Evolutionary conservation across 2,797 vertebrate species (phyloP).

Genomic region (Anabacerthia variegaticeps): DNA sequence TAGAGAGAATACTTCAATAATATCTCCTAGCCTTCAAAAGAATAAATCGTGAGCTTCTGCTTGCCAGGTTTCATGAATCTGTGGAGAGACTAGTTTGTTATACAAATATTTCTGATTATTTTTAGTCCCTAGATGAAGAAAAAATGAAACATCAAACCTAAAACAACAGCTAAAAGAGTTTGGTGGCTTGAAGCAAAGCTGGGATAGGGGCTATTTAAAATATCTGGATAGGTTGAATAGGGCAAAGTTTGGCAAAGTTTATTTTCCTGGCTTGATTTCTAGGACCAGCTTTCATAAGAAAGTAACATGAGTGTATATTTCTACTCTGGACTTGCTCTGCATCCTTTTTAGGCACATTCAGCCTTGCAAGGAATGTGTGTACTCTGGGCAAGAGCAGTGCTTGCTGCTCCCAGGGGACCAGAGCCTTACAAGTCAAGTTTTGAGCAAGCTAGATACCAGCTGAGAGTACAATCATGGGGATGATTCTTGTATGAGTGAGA

Average conservation of each 20-base stretch:
- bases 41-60: not conserved
- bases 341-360: constrained; percentile 63
- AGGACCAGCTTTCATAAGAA: not conserved
- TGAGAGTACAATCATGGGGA: not conserved
- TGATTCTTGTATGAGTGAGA: not conserved
- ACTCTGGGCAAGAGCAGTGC: not conserved
- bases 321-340: constrained; percentile 34
- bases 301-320: not conserved
- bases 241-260: not conserved
- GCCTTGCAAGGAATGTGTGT: constrained; percentile 20
- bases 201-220: not conserved
- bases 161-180: not conserved
- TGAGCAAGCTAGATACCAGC: not conserved
- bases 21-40: not conserved
- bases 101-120: not conserved
- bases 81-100: not conserved
- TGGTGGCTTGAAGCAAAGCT: not conserved
- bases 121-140: not conserved
- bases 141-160: not conserved
- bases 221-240: not conserved
- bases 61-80: not conserved
- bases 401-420: not conserved
- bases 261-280: constrained; percentile 44
- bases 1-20: not conserved
- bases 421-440: not conserved